Percentiles rank a stretch among this genome's conserved stretches.
Conservation (phyloP, 2,888 invertebrate species). For the Drosophila falleni region DNA sequence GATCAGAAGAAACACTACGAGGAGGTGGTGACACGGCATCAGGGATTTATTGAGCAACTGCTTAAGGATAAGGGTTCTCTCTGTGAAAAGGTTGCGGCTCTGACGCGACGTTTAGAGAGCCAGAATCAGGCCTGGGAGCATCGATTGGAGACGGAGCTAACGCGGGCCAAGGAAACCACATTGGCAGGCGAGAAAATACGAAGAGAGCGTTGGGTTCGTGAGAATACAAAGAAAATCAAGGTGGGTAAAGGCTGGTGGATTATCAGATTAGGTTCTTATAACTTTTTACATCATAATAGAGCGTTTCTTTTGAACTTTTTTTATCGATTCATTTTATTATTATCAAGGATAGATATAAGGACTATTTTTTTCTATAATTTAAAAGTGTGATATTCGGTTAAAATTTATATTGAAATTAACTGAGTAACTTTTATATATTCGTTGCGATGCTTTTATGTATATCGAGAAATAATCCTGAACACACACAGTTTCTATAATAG, state of each 20-base stretch:
- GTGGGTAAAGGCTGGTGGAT: slow-evolving; percentile 83
- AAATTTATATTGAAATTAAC: too few relatives aligned
- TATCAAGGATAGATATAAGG: too few relatives aligned
- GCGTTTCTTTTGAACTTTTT: too few relatives aligned
- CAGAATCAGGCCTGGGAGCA: slow-evolving; percentile 90
- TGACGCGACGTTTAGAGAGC: slow-evolving; percentile 85
- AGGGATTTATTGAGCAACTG: slow-evolving; percentile 93
- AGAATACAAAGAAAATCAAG: slow-evolving; percentile 94
- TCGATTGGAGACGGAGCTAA: slow-evolving; percentile 90
- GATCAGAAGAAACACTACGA: slow-evolving; percentile 91
- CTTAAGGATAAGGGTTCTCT: slow-evolving; percentile 92
- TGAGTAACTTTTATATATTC: too few relatives aligned
- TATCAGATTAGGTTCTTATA: too few relatives aligned
- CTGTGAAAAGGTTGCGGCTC: slow-evolving; percentile 87
- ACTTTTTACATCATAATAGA: too few relatives aligned
- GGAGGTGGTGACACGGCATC: slow-evolving; percentile 90
- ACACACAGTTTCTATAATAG: too few relatives aligned
- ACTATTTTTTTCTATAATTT: too few relatives aligned
- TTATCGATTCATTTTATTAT: too few relatives aligned
- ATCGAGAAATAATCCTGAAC: too few relatives aligned
- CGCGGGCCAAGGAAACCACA: slow-evolving; percentile 91
- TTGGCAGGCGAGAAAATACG: slow-evolving; percentile 91
- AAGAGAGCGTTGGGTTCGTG: slow-evolving; percentile 92
- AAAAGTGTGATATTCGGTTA: too few relatives aligned
- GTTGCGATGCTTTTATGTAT: too few relatives aligned